phyloP scores from a whole-genome alignment of 2,113 vertebrate species.

The Barnardius zonarius region DNA sequence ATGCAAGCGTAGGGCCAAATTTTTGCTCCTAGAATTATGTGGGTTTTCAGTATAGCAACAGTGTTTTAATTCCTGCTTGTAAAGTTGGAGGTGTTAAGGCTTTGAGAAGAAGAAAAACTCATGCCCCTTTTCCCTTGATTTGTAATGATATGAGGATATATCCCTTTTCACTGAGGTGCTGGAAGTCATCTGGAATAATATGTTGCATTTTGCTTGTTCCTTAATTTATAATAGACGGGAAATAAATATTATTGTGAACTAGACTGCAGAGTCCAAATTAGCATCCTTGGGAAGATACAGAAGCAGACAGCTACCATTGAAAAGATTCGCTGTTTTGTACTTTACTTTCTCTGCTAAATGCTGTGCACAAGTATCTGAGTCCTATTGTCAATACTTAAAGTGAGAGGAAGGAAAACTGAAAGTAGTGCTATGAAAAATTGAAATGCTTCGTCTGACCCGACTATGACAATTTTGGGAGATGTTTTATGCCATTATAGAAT shows the following conservation, averaged over 20 bases:
- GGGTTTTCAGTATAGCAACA: not conserved
- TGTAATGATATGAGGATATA: not conserved
- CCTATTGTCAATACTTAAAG: not conserved
- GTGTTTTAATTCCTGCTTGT: not conserved
- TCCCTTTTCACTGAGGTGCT: not conserved
- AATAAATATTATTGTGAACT: not conserved
- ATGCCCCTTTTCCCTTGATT: not conserved
- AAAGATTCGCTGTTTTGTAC: not conserved
- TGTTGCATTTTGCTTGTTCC: not conserved
- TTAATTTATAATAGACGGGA: not conserved
- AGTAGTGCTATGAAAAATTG: not conserved
- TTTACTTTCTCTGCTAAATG: not conserved
- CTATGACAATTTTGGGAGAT: slow-evolving; percentile 21
- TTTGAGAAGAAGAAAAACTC: not conserved
- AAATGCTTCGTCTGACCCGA: slow-evolving; percentile 1
- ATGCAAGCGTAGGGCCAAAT: not conserved
- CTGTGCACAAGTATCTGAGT: not conserved
- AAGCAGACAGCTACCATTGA: not conserved
- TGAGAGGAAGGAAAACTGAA: not conserved
- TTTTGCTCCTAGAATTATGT: not conserved
- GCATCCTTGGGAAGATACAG: not conserved
- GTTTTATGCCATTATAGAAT: slow-evolving; percentile 33
- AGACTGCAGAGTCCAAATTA: not conserved
- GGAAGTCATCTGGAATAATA: not conserved
- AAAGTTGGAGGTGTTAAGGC: not conserved